These are phyloP conservation scores for Dicentrarchus labrax DNA, from an alignment of 2,113 vertebrate species.

Conservation along the genomic window DNA sequence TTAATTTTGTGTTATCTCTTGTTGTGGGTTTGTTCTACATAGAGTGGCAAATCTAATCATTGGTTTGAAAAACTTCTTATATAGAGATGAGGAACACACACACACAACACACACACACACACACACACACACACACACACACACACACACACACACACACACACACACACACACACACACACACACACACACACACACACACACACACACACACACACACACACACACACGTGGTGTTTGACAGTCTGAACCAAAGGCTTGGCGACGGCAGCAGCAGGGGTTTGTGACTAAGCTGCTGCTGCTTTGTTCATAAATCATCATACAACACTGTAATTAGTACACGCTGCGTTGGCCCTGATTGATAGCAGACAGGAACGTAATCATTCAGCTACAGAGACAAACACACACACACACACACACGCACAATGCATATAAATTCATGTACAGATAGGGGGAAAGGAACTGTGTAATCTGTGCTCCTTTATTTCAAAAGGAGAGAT, in stretches of 20 bases:
- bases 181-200: slow-evolving; percentile 8
- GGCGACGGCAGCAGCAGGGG: slow-evolving; percentile 27
- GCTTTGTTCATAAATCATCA: slow-evolving; percentile 71
- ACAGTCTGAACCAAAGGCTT: slow-evolving; percentile 26
- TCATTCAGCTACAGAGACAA: slow-evolving; percentile 29
- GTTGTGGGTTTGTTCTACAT: background rate
- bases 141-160: background rate
- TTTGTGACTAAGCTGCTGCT: slow-evolving; percentile 46
- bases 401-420: slow-evolving; percentile 15
- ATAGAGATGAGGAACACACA: background rate
- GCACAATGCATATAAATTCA: slow-evolving; percentile 34
- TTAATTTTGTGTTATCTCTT: background rate
- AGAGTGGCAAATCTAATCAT: slow-evolving; percentile 5
- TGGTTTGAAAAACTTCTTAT: background rate
- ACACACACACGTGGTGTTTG: background rate
- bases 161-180: background rate
- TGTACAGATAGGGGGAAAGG: slow-evolving; percentile 4
- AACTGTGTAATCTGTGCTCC: background rate
- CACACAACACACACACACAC: background rate
- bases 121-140: background rate
- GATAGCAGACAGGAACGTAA: slow-evolving; percentile 57
- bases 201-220: background rate
- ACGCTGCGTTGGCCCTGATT: slow-evolving; percentile 62
- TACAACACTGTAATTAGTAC: slow-evolving; percentile 72
- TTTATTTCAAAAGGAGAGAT: slow-evolving; percentile 34